Conservation (phyloP, 2,113 vertebrate genomes). For the Neopipo cinnamomea region DNA sequence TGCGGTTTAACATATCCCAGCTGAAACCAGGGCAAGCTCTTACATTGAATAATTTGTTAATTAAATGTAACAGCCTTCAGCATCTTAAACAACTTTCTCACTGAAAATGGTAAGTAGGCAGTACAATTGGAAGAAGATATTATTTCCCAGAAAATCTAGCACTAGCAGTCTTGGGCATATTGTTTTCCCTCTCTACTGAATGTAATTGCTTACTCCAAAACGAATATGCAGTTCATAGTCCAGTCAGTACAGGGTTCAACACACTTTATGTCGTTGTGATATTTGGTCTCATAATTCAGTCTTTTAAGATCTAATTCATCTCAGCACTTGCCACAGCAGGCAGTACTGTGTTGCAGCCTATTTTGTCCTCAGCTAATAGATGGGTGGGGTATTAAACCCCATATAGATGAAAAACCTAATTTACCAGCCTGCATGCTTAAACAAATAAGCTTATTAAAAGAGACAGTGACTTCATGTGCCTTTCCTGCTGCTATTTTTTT, state of each 20-base stretch:
- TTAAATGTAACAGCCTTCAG: not conserved
- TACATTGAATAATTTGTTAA: not conserved
- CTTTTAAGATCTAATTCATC: not conserved
- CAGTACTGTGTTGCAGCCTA: not conserved
- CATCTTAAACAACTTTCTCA: not conserved
- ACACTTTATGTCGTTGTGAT: not conserved
- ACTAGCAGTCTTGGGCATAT: not conserved
- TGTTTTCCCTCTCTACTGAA: not conserved
- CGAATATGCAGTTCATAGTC: not conserved
- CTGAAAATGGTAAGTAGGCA: not conserved
- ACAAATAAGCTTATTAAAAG: not conserved
- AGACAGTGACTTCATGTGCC: not conserved
- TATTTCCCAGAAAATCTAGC: not conserved
- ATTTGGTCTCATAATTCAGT: not conserved
- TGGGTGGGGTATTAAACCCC: not conserved
- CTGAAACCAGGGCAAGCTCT: not conserved
- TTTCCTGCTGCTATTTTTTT: not conserved
- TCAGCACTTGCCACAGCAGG: not conserved
- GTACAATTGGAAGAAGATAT: not conserved
- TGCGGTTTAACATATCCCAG: not conserved
- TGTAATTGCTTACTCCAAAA: not conserved
- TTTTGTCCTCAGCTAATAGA: not conserved
- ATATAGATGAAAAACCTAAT: not conserved
- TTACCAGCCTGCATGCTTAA: conserved; percentile 8
- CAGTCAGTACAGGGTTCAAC: not conserved